Conservation (phyloP, 2,113 vertebrate species). For the Pteropus alecto region DNA sequence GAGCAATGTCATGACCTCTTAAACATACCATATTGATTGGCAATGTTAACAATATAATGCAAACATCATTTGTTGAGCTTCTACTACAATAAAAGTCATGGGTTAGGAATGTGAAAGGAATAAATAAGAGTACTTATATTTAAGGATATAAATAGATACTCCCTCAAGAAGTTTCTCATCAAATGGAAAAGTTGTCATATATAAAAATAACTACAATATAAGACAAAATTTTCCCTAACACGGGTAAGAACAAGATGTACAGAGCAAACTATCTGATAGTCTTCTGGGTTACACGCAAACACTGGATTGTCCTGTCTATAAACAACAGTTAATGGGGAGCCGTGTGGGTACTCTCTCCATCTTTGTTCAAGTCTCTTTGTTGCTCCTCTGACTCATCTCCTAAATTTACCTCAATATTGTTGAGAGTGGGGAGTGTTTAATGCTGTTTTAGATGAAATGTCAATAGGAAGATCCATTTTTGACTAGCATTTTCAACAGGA, state of each 20-base stretch:
- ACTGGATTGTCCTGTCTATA: neutral
- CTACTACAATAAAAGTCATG: neutral
- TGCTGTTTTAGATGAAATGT: neutral
- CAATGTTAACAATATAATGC: neutral
- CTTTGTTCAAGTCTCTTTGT: neutral
- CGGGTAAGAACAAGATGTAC: neutral
- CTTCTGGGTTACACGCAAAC: neutral
- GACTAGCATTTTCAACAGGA: neutral
- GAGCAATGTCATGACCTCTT: neutral
- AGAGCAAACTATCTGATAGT: neutral
- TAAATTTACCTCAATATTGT: neutral
- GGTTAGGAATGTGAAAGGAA: neutral
- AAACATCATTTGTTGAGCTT: neutral
- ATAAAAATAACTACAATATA: constrained; percentile 20
- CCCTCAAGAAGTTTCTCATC: neutral
- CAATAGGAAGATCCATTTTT: neutral
- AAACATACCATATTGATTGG: neutral
- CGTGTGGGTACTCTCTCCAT: neutral
- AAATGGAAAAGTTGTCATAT: neutral
- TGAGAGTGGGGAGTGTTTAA: neutral
- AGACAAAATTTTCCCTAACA: neutral
- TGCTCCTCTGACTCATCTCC: neutral
- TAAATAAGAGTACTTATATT: neutral
- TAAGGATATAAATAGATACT: neutral
- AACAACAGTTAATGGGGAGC: neutral